phyloP scores from a whole-genome alignment of 2,797 vertebrate genomes.

The Lepilemur ruficaudatus region DNA sequence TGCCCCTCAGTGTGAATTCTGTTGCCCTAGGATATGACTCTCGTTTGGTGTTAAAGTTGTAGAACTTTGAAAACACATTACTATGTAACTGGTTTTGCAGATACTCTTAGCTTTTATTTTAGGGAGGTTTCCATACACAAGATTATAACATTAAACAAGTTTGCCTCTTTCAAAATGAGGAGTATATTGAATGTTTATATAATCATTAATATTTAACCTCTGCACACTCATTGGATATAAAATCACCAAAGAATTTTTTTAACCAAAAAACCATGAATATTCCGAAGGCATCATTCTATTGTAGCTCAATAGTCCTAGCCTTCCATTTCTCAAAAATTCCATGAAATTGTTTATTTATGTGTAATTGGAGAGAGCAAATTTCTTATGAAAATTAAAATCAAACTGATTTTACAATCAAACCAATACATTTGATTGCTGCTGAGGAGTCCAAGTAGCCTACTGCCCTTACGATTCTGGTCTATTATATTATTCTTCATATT shows the following conservation, averaged over 20 bases:
- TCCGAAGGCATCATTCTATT: background rate
- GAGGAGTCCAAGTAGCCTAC: no score
- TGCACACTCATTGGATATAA: background rate
- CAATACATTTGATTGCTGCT: background rate
- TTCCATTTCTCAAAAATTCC: background rate
- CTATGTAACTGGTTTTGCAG: background rate
- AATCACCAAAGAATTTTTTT: background rate
- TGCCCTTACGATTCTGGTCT: background rate
- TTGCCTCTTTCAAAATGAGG: conserved; percentile 32
- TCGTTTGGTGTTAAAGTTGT: conserved; percentile 16
- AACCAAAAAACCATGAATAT: background rate
- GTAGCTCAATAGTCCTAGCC: background rate
- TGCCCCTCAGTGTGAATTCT: background rate
- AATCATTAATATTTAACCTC: conserved; percentile 15
- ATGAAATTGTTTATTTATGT: background rate
- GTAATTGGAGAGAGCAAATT: background rate
- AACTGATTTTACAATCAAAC: background rate
- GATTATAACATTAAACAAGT: background rate
- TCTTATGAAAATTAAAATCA: background rate
- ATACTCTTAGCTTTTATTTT: conserved; percentile 25
- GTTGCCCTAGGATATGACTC: background rate
- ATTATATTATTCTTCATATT: background rate
- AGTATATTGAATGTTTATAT: background rate
- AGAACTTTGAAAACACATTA: conserved; percentile 10
- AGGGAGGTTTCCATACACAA: background rate